These are phyloP conservation scores for Apotomis betuletana DNA, from an alignment of 2,888 invertebrate genomes.

Conservation along the genomic window DNA sequence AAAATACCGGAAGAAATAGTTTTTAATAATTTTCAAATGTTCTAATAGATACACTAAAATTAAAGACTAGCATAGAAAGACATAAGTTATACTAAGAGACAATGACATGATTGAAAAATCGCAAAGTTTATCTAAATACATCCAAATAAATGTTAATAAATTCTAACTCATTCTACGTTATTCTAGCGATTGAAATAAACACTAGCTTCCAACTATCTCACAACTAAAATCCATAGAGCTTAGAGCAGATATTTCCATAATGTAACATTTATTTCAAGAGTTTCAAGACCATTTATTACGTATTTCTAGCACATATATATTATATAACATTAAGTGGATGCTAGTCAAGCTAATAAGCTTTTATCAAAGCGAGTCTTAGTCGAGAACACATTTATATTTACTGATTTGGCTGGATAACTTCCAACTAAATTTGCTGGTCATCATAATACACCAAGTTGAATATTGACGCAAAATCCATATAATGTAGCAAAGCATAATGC, in stretches of 20 bases:
- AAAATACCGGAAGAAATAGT: conserved; percentile 48
- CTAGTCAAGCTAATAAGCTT: conserved; percentile 17
- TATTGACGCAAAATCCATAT: conserved; percentile 9
- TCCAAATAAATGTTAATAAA: conserved; percentile 12
- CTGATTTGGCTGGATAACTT: conserved; percentile 16
- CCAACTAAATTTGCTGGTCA: conserved; percentile 4
- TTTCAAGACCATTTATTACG: conserved; percentile 40
- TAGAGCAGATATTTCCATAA: conserved; percentile 14
- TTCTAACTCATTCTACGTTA: conserved; percentile 18
- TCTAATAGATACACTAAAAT: conserved; percentile 38
- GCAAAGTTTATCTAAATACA: conserved; percentile 21
- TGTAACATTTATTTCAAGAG: conserved; percentile 34
- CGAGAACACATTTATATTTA: conserved; percentile 36
- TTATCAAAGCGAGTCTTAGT: conserved; percentile 22
- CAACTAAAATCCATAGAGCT: conserved; percentile 12
- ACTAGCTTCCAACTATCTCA: conserved; percentile 31
- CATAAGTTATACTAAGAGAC: conserved; percentile 15
- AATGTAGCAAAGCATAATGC: conserved; percentile 21
- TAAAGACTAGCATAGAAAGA: conserved; percentile 50
- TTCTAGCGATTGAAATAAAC: conserved; percentile 33
- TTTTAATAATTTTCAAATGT: conserved; percentile 28
- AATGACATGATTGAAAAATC: conserved; percentile 16
- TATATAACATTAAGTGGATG: conserved; percentile 22
- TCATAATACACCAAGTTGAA: neutral
- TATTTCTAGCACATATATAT: conserved; percentile 30